phyloP scores from a whole-genome alignment of 2,113 vertebrate species.

The Notarius quadriscutis region DNA sequence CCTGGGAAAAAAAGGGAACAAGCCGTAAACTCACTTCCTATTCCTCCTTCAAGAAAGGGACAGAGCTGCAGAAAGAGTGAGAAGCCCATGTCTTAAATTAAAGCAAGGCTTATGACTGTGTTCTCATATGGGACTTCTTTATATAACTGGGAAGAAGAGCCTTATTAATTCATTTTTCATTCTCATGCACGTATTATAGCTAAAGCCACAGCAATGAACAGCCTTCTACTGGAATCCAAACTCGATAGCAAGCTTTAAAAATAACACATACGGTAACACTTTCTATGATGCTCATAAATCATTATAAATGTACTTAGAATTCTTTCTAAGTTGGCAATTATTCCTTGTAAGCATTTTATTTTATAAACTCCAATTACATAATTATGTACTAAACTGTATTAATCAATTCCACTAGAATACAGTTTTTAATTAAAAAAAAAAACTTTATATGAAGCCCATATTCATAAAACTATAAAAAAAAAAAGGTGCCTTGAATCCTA shows the following conservation, averaged over 20 bases:
- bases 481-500: neutral
- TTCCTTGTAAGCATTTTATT: neutral
- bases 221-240: neutral
- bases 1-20: constrained; percentile 5
- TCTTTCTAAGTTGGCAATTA: neutral
- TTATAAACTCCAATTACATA: neutral
- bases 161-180: neutral
- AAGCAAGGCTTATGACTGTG: constrained; percentile 58
- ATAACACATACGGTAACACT: neutral
- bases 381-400: no score
- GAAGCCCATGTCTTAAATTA: constrained; percentile 25
- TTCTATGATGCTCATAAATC: neutral
- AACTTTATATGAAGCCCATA: no score
- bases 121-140: constrained; percentile 54
- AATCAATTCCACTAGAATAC: neutral
- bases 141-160: constrained; percentile 30
- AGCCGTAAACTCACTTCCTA: neutral
- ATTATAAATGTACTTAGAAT: neutral
- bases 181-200: neutral
- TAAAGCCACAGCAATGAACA: neutral
- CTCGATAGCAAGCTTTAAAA: neutral
- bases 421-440: neutral
- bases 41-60: constrained; percentile 28
- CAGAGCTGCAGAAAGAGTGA: constrained; percentile 52
- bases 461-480: no score